Conservation (phyloP, 2,888 invertebrate genomes). For the Aquatica leii region DNA sequence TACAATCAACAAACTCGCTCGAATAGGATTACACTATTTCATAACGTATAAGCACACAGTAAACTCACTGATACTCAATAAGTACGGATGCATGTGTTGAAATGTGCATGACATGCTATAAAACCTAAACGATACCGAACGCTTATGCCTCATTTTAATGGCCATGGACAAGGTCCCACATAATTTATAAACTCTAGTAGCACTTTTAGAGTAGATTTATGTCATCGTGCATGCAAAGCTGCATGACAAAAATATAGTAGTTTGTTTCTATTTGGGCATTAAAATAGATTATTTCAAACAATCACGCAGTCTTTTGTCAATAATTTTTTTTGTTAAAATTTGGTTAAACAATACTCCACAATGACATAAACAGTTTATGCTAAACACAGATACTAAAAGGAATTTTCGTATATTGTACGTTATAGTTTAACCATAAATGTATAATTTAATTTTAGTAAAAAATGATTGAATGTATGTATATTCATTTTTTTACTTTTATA, state of each 20-base stretch:
- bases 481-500: no score
- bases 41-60: no score
- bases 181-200: slow-evolving; percentile 28
- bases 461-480: no score
- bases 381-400: no score
- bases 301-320: slow-evolving; percentile 6
- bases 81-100: slow-evolving; percentile 13
- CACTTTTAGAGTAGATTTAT: slow-evolving; percentile 23
- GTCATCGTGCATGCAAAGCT: slow-evolving; percentile 13
- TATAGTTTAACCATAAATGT: no score
- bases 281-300: slow-evolving; percentile 17
- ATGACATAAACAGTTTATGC: no score
- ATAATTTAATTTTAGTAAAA: no score
- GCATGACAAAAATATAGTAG: slow-evolving; percentile 13
- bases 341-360: no score
- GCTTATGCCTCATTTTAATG: slow-evolving; percentile 42
- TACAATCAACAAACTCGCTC: no score
- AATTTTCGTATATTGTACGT: no score
- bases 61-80: slow-evolving; percentile 9
- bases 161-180: slow-evolving; percentile 45
- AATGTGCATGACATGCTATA: slow-evolving; percentile 41
- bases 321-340: not conserved
- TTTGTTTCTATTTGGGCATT: slow-evolving; percentile 11
- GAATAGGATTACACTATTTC: no score
- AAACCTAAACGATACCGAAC: slow-evolving; percentile 39